Evolutionary conservation across 2,888 invertebrate genomes (phyloP).

Genomic region (Amaurobius ferox): DNA sequence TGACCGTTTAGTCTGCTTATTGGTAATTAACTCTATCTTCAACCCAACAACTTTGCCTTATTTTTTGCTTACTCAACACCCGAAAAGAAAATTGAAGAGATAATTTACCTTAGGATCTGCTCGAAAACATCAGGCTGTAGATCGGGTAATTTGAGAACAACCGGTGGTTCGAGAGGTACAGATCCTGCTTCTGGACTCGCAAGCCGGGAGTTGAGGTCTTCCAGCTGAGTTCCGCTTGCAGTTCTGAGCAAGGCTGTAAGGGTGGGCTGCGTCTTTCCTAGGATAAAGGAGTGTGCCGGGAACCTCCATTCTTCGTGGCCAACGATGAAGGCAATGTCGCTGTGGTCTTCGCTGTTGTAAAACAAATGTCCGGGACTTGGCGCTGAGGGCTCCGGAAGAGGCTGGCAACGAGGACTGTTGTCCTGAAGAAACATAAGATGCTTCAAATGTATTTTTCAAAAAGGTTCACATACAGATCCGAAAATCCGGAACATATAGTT

Average conservation of each 20-base stretch:
- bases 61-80: no score
- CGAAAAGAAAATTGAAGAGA: no score
- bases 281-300: conserved; percentile 83
- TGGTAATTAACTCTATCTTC: no score
- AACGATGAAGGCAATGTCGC: conserved; percentile 83
- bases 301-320: conserved; percentile 82
- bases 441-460: no score
- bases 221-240: conserved; percentile 71
- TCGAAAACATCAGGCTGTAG: conserved; percentile 84
- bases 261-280: conserved; percentile 82
- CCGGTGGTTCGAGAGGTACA: background rate
- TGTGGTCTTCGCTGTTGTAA: conserved; percentile 77
- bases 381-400: conserved; percentile 70
- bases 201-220: conserved; percentile 77
- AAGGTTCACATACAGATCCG: no score
- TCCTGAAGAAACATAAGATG: conserved; percentile 13
- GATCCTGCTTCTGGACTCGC: background rate
- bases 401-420: conserved; percentile 9
- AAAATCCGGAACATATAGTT: no score
- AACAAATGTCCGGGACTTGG: conserved; percentile 73
- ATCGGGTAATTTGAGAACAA: conserved; percentile 77
- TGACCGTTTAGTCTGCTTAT: no score
- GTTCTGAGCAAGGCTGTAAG: conserved; percentile 82
- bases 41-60: no score
- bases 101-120: conserved; percentile 81